Evolutionary conservation across 2,797 vertebrate genomes (phyloP).

Genomic region (Glossophaga mutica): DNA sequence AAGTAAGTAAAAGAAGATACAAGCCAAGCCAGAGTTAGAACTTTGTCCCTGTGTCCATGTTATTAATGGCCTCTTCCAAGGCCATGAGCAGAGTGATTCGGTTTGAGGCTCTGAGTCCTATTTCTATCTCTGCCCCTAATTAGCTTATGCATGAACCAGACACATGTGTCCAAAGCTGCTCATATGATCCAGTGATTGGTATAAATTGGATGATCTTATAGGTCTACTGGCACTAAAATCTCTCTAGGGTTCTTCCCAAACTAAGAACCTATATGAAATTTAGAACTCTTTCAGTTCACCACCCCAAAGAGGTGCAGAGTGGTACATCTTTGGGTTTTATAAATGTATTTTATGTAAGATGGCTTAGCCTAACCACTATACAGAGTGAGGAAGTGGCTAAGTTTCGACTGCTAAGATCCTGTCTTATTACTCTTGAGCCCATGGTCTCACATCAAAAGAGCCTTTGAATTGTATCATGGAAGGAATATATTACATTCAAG

Average conservation of each 20-base stretch:
- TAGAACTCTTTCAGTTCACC: background rate
- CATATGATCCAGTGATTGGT: background rate
- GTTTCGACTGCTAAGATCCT: background rate
- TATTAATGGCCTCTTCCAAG: background rate
- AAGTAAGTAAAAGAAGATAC: background rate
- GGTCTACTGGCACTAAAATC: background rate
- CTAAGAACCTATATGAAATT: background rate
- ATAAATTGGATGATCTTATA: background rate
- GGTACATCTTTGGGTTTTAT: background rate
- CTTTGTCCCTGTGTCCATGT: background rate
- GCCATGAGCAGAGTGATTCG: accelerated
- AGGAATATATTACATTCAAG: background rate
- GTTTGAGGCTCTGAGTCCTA: background rate
- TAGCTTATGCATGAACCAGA: background rate
- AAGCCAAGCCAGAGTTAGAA: background rate
- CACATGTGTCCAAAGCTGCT: background rate
- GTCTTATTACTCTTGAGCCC: background rate
- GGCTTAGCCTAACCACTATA: background rate
- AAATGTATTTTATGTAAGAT: background rate
- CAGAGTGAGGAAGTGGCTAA: background rate
- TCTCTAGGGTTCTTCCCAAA: background rate
- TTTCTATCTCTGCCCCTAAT: background rate
- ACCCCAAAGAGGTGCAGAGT: background rate
- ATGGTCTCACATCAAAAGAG: background rate
- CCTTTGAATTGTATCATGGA: background rate